phyloP scores from a whole-genome alignment of 2,888 invertebrate species.

The Zonitis immaculata region DNA sequence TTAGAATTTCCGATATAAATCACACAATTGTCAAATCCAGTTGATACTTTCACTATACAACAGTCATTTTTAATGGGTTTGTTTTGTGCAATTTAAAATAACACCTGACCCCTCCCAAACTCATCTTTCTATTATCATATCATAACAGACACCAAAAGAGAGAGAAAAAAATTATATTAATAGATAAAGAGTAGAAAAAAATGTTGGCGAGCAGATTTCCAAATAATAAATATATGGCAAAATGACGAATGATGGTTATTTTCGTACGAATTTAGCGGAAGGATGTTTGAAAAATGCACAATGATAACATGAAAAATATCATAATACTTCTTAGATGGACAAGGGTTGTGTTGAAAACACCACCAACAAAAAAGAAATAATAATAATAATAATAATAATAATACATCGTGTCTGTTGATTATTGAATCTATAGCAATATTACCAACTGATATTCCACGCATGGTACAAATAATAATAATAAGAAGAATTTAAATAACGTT shows the following conservation, averaged over 20 bases:
- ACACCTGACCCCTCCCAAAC: background rate
- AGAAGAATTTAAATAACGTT: background rate
- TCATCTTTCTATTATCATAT: background rate
- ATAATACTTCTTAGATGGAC: background rate
- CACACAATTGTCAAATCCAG: background rate
- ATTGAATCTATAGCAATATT: background rate
- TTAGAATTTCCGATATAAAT: too few relatives aligned
- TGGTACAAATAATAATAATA: background rate
- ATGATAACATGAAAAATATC: conserved; percentile 2
- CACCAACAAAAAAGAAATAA: background rate
- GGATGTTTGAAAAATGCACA: conserved; percentile 4
- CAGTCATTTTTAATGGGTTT: background rate
- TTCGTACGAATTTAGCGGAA: background rate
- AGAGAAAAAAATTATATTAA: background rate
- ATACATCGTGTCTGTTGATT: background rate
- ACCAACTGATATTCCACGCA: background rate
- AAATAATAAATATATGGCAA: conserved; percentile 1
- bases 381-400: background rate
- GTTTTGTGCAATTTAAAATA: background rate
- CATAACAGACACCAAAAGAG: background rate
- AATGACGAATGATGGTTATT: conserved; percentile 4
- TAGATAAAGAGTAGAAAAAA: background rate
- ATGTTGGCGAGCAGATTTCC: background rate
- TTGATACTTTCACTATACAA: background rate
- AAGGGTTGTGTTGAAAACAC: background rate